Base-by-base conservation (phyloP, 2,113 vertebrate species). In the Phoenicopterus ruber region DNA sequence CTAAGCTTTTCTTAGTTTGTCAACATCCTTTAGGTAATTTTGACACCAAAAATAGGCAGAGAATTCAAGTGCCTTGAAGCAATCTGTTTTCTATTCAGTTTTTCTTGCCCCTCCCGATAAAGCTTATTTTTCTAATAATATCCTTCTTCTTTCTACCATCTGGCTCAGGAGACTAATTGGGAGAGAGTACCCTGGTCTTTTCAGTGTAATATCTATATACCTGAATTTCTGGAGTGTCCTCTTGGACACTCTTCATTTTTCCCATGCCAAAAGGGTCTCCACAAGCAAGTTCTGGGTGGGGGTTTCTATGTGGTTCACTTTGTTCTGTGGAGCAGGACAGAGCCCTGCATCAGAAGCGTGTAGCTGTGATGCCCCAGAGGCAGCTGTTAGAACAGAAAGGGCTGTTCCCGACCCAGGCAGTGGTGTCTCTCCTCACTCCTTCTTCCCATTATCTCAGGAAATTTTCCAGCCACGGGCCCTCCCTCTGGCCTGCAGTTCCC, bases 41-140 rank as follows among this genome's bases (percentile, higher is more conserved):
- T 82, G 74, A 96, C 72, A 93, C 42, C 42, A 96, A 91, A 93
- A 95, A 88, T 24, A 21, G 63, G 38, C 78, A 95, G 73, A 77
- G 11, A 93, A 91, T 72, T 92, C 80, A 84, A 87, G 20, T 46
- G 65, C 58, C 70, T 89, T 52, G 67, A 82, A 91, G 67, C 44
- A 86, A 91, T 87, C 69, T 89, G 52, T 52, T 95, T 96, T 87
- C 62, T 87, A 54, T 91, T 87, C 73, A 50, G 65, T 32, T 91
- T 87, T 97, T 57, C 61, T 84, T 87, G 52, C 49, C 29, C 44
- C 22, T 18, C 13, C 5, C 9, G 12, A 13, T 61, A 67, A 90
- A 74, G 34, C 40, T 79, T 52, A 61, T 73, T 94, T 91, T 90
- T 90, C 62, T 91, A 86, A 76, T 67, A 93, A 86, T 80, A 78